A percentile compares a stretch with the other conserved stretches of the same genome.
phyloP scores from a whole-genome alignment of 35 echinoderm and acorn worm genomes.

The Ptychodera flava region DNA sequence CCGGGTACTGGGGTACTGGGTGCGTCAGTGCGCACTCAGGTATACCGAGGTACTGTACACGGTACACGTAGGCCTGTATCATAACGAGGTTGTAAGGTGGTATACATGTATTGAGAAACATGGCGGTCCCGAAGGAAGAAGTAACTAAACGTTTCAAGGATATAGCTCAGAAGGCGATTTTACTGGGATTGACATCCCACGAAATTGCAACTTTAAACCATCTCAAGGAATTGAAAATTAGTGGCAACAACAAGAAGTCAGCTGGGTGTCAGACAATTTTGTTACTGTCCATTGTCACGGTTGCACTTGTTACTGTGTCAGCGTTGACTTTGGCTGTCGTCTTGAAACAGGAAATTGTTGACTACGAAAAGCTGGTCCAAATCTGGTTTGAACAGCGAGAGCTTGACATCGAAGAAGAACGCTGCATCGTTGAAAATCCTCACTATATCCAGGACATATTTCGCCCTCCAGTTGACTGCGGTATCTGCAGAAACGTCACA shows the following conservation, averaged over 20 bases:
- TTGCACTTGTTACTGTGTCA: not conserved
- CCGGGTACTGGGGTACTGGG: too few relatives aligned
- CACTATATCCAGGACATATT: constrained; percentile 45
- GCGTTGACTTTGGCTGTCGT: not conserved
- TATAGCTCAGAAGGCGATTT: not conserved
- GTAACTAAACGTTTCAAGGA: not conserved
- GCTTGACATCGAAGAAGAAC: constrained; percentile 27
- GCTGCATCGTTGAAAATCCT: constrained; percentile 25
- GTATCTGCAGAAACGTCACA: constrained; percentile 36
- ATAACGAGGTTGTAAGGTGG: too few relatives aligned
- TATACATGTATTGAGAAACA: too few relatives aligned
- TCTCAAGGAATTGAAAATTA: not conserved
- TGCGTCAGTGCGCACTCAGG: too few relatives aligned
- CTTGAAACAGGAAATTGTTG: not conserved
- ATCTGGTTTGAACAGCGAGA: not conserved
- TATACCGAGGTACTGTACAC: too few relatives aligned
- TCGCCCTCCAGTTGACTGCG: constrained; percentile 58
- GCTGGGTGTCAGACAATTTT: not conserved
- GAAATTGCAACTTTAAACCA: not conserved
- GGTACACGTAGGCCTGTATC: too few relatives aligned
- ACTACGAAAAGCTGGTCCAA: not conserved
- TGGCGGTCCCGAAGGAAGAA: not conserved
- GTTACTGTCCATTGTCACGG: not conserved
- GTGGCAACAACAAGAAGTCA: not conserved
- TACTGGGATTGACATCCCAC: not conserved